Evolutionary conservation across 2,113 vertebrate genomes (phyloP).

Genomic region (Bufo gargarizans): DNA sequence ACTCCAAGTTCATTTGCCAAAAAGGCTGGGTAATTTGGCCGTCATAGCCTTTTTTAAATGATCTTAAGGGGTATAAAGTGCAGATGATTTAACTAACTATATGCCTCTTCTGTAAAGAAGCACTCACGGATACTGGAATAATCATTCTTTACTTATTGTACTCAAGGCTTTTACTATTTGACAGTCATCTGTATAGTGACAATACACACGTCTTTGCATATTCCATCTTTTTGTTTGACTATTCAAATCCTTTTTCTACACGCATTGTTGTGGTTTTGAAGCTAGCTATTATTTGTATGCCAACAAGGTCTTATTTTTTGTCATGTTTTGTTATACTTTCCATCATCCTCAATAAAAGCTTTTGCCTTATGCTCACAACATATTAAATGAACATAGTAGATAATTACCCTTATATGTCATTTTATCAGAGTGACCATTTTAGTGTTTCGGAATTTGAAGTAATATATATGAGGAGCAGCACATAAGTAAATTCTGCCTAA

Average conservation of each 20-base stretch:
- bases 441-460: background rate
- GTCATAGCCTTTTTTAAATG: background rate
- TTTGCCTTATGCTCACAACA: background rate
- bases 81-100: background rate
- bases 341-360: background rate
- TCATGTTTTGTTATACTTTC: background rate
- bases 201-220: background rate
- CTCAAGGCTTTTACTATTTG: background rate
- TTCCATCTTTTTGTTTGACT: background rate
- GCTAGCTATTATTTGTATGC: background rate
- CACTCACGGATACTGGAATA: background rate
- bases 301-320: background rate
- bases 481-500: conserved; percentile 11
- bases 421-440: background rate
- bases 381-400: background rate
- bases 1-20: background rate
- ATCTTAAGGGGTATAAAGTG: background rate
- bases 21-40: background rate
- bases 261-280: background rate
- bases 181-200: background rate
- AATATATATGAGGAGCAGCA: background rate
- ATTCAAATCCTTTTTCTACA: background rate
- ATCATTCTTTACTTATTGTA: background rate
- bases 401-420: background rate
- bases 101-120: background rate